Evolutionary conservation across 1,140 invertebrate genomes (phyloP).

Genomic region (Lerema accius): DNA sequence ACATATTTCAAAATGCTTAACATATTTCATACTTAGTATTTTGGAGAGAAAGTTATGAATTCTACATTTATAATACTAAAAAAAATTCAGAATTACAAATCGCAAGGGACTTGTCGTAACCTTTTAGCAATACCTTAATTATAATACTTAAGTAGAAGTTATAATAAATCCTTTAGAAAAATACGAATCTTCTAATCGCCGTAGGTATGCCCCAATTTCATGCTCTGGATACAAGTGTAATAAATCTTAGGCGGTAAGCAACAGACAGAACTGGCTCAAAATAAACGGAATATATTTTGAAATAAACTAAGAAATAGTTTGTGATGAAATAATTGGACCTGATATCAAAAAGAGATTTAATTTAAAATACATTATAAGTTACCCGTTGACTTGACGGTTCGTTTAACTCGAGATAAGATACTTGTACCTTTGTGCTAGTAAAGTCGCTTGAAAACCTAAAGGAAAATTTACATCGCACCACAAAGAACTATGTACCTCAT

Average conservation of each 20-base stretch:
- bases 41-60: too few relatives aligned
- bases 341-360: too few relatives aligned
- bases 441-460: background rate
- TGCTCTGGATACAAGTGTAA: conserved; percentile 51
- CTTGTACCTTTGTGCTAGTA: too few relatives aligned
- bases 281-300: conserved; percentile 36
- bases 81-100: too few relatives aligned
- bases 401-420: too few relatives aligned
- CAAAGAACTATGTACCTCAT: background rate
- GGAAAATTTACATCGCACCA: background rate
- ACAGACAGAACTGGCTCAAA: conserved; percentile 34
- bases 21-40: too few relatives aligned
- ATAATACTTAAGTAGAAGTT: background rate
- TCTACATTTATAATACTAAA: too few relatives aligned
- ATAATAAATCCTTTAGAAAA: background rate
- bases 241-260: conserved; percentile 45
- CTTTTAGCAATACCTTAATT: background rate
- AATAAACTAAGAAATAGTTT: conserved; percentile 3
- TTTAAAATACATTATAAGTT: too few relatives aligned
- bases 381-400: too few relatives aligned
- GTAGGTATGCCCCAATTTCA: conserved; percentile 49
- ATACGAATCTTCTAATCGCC: conserved; percentile 25
- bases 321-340: background rate
- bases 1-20: too few relatives aligned
- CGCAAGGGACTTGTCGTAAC: background rate